phyloP scores from a whole-genome alignment of 2,113 vertebrate genomes.

The Patagioenas fasciata region DNA sequence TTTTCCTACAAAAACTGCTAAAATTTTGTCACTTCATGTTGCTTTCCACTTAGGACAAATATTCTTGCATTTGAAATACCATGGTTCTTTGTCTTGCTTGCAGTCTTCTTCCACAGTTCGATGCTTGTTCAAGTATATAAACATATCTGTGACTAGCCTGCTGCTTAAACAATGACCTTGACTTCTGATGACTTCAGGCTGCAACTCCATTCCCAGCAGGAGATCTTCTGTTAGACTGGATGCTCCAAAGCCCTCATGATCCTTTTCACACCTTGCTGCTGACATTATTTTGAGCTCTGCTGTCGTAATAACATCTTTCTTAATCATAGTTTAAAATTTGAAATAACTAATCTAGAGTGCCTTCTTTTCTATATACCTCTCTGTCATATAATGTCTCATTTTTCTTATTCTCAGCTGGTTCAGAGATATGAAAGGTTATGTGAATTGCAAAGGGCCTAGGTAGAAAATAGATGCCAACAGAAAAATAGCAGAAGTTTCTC shows the following conservation, averaged over 20 bases:
- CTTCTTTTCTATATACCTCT: neutral
- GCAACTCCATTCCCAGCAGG: neutral
- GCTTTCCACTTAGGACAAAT: neutral
- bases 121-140: neutral
- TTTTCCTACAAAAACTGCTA: neutral
- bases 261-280: neutral
- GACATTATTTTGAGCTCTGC: neutral
- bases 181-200: neutral
- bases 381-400: neutral
- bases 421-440: neutral
- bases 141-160: neutral
- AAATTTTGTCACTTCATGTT: neutral
- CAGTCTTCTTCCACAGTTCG: neutral
- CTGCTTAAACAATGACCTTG: neutral
- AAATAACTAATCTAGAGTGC: neutral
- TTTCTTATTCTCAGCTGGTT: neutral
- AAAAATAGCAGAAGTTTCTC: neutral
- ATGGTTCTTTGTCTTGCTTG: neutral
- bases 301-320: neutral
- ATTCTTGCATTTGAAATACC: neutral
- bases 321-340: neutral
- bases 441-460: neutral
- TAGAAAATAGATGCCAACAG: neutral
- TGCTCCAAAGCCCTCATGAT: neutral
- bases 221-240: neutral